These are phyloP conservation scores for Temnothorax curvispinosus DNA, from an alignment of 1,140 invertebrate genomes.

Conservation along the genomic window DNA sequence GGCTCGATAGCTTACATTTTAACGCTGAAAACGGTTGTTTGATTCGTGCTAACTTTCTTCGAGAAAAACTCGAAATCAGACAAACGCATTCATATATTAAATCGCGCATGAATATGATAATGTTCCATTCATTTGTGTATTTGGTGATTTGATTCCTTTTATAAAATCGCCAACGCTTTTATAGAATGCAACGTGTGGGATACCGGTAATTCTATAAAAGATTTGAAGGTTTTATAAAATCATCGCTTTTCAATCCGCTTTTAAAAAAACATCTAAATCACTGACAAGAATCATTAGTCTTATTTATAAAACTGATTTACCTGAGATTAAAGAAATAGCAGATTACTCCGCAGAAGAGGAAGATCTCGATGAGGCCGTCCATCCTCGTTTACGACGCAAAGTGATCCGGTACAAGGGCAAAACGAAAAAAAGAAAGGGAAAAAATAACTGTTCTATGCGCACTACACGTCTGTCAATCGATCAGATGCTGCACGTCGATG, in stretches of 20 bases:
- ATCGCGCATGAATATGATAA: neutral
- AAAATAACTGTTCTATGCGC: slow-evolving; percentile 8
- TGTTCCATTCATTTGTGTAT: neutral
- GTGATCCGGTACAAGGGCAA: neutral
- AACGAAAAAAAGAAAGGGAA: neutral
- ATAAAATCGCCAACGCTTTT: neutral
- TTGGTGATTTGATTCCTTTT: neutral
- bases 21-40: neutral
- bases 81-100: neutral
- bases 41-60: neutral
- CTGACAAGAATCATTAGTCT: neutral
- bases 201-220: neutral
- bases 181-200: neutral
- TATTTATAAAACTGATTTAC: slow-evolving; percentile 70
- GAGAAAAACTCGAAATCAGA: neutral
- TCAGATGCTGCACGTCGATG: neutral
- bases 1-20: too few relatives aligned
- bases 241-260: neutral
- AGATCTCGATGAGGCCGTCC: slow-evolving; percentile 83
- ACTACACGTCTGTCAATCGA: slow-evolving; percentile 10
- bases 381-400: slow-evolving; percentile 66
- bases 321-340: slow-evolving; percentile 84
- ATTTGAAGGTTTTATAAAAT: slow-evolving; percentile 4
- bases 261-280: neutral
- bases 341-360: slow-evolving; percentile 82